Base-by-base conservation (phyloP, 2,113 vertebrate species). In the Brachypteracias leptosomus region DNA sequence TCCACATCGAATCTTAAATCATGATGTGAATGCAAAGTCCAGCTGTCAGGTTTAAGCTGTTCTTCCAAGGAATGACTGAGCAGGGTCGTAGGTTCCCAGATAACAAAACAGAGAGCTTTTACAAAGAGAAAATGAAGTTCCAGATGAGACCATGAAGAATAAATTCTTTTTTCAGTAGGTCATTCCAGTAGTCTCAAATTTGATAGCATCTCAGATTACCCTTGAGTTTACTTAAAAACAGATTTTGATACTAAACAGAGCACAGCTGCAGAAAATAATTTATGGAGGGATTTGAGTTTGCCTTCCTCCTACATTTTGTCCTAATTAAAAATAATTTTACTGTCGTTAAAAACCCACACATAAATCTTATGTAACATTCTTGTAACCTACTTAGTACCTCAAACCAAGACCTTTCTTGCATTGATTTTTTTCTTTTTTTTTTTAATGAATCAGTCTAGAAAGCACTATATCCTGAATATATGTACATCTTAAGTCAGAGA, bases 271-370 rank as follows among this genome's bases (percentile, higher is more conserved):
- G 49, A 81, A 96, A 90, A 92, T 85, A 93, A 90, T 74, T 76
- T 89, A 65, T 77, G 26, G 52, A 87, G 47, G 54, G 54, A 82
- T 85, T 90, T 72, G n/a, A 66, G 42, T 89, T 85, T 62, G 31
- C 68, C 35, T 81, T 94, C 36, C 85, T 95, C 68, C 85, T 95
- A 87, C 63, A 29, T 80, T 93, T 94, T 78, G 10, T 58, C 65
- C 71, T 88, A 94, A 91, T 95, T 83, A 91, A 88, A 82, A 85
- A 54, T 61, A 80, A 85, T 77, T 95, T 84, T 89, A 24, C 42
- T 87, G 26, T 74, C 22, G 29, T 36, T 74, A 83, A 74, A 85
- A 54, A 0, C 2, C 16, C 3, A 40, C 2, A 3, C 31, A 57
- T 57, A 80, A 85, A 83, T 66, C 19, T 85, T 78, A 70, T 6